Evolutionary conservation across 2,888 invertebrate species (phyloP).

Genomic region (Drosophila cracens): DNA sequence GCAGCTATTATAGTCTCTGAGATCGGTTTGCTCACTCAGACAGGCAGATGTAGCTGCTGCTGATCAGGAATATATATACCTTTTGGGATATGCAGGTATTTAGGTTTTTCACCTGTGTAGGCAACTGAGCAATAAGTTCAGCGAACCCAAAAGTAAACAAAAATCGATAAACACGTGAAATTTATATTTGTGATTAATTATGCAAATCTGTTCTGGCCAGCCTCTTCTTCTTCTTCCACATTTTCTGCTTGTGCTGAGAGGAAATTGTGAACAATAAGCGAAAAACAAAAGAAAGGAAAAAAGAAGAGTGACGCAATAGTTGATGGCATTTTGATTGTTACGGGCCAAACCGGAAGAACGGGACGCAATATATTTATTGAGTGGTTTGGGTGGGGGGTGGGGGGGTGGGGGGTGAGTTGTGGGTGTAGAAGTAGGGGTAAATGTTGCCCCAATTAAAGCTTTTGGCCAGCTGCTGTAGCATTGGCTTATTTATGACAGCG

Average conservation of each 20-base stretch:
- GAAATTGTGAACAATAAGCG: not conserved
- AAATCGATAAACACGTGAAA: constrained; percentile 64
- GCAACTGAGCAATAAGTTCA: constrained; percentile 47
- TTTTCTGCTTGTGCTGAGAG: not conserved
- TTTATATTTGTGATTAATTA: constrained; percentile 63
- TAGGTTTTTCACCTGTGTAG: not conserved
- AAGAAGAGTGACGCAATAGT: not conserved
- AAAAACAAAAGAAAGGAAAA: not conserved
- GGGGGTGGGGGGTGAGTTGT: not conserved
- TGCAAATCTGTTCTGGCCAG: constrained; percentile 34
- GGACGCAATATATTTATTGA: constrained; percentile 19
- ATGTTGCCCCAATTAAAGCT: constrained; percentile 1
- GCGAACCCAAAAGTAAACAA: constrained; percentile 46
- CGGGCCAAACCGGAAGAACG: not conserved
- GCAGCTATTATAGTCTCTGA: not conserved
- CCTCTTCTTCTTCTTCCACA: not conserved
- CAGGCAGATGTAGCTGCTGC: not conserved
- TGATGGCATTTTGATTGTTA: constrained; percentile 74
- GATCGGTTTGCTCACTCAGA: not conserved
- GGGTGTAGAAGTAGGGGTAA: not conserved
- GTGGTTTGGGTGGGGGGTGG: not conserved
- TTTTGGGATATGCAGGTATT: not conserved
- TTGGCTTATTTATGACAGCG: constrained; percentile 1
- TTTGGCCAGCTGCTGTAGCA: constrained; percentile 13
- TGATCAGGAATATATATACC: not conserved